Evolutionary conservation across 1,140 invertebrate species (phyloP).

Genomic region (Zaprionus taronus): DNA sequence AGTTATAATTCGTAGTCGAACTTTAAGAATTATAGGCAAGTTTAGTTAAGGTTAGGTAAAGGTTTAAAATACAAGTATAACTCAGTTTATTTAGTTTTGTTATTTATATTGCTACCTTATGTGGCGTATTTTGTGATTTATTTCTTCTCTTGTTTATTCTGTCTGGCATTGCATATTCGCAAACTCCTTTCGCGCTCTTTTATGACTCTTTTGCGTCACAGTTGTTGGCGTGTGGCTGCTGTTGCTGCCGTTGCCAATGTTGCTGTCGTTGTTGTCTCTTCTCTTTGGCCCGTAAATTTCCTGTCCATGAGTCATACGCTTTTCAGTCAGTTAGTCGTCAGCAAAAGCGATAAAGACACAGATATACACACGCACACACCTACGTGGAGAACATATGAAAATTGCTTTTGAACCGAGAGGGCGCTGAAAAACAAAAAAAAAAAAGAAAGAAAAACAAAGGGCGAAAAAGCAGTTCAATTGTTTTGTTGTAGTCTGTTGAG

Average conservation of each 20-base stretch:
- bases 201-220: constrained; percentile 39
- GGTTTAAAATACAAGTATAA: no score
- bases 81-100: no score
- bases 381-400: constrained; percentile 69
- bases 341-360: constrained; percentile 66
- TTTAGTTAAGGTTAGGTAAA: background rate
- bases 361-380: constrained; percentile 21
- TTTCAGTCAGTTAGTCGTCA: constrained; percentile 38
- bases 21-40: background rate
- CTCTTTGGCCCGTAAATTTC: constrained; percentile 61
- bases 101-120: background rate
- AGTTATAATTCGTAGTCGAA: background rate
- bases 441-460: constrained; percentile 25
- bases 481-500: constrained; percentile 38
- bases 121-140: background rate
- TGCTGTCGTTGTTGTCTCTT: constrained; percentile 36
- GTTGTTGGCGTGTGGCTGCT: constrained; percentile 37
- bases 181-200: constrained; percentile 27
- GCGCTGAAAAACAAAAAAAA: constrained; percentile 9
- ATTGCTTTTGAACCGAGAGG: constrained; percentile 51
- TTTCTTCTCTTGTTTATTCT: background rate
- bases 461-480: constrained; percentile 48
- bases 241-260: constrained; percentile 16
- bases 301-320: constrained; percentile 65
- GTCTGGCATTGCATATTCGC: constrained; percentile 13